Conservation (phyloP, 2,888 invertebrate genomes). For the Caenorhabditis sp. region DNA sequence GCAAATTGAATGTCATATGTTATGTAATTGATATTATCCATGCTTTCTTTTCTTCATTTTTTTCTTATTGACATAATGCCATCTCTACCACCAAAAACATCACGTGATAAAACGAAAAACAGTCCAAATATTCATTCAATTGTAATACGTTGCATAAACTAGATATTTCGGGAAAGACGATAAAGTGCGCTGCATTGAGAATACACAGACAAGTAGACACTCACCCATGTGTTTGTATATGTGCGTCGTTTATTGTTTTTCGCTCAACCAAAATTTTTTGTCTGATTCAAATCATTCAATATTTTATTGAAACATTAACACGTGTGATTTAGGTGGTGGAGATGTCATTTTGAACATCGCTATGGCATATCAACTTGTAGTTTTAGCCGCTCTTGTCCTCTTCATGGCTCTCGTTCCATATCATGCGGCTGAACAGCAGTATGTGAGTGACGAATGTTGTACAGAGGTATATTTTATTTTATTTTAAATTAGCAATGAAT, state of each 20-base stretch:
- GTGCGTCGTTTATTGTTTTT: slow-evolving; percentile 7
- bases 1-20: background rate
- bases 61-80: slow-evolving; percentile 13
- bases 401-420: slow-evolving; percentile 40
- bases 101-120: background rate
- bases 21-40: background rate
- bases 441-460: slow-evolving; percentile 14
- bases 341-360: slow-evolving; percentile 25
- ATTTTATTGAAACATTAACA: no score
- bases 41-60: slow-evolving; percentile 1
- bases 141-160: slow-evolving; percentile 35
- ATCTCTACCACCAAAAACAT: slow-evolving; percentile 16
- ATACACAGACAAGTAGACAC: slow-evolving; percentile 16
- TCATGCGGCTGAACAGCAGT: slow-evolving; percentile 13
- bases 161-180: slow-evolving; percentile 33
- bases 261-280: background rate
- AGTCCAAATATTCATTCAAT: background rate
- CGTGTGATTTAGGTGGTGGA: slow-evolving; percentile 27
- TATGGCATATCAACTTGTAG: slow-evolving; percentile 29
- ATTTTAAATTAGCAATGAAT: background rate
- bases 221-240: background rate
- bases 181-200: slow-evolving; percentile 5
- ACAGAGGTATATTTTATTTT: slow-evolving; percentile 7
- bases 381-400: slow-evolving; percentile 31
- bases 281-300: background rate